Percentiles rank a stretch among this genome's conserved stretches.
These are phyloP conservation scores for Pemphredon lugubris DNA, from an alignment of 2,888 invertebrate genomes.

Conservation along the genomic window DNA sequence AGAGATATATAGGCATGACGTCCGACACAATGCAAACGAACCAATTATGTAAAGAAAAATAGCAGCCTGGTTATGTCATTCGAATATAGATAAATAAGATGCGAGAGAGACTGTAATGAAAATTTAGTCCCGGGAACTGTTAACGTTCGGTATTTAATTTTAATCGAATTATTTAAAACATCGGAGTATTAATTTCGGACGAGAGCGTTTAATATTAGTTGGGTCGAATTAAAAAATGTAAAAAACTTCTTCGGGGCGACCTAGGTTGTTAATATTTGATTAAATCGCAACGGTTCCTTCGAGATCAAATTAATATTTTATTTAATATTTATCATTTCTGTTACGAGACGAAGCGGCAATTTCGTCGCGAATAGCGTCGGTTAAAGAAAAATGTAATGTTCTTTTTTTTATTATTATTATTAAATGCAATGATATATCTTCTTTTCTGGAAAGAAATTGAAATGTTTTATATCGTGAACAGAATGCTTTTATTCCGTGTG, in stretches of 20 bases:
- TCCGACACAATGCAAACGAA: too few species aligned
- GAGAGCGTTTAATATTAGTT: background rate
- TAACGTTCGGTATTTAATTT: background rate
- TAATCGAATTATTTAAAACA: background rate
- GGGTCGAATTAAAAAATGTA: background rate
- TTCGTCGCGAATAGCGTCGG: background rate
- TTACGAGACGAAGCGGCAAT: background rate
- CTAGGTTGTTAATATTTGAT: conserved; percentile 30
- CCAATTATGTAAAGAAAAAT: too few species aligned
- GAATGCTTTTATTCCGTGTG: background rate
- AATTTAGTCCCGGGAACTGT: background rate
- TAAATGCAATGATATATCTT: background rate
- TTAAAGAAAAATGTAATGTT: background rate
- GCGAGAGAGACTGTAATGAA: background rate
- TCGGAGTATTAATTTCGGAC: background rate
- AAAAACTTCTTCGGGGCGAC: conserved; percentile 1
- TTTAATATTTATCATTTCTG: conserved; percentile 16
- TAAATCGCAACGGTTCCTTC: too few species aligned
- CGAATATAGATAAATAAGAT: background rate
- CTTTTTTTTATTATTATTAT: background rate
- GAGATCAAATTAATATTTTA: background rate
- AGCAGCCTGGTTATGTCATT: too few species aligned
- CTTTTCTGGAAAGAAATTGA: background rate
- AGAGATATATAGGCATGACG: too few species aligned
- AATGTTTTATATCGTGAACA: background rate